Percentiles rank a stretch among this genome's conserved stretches.
These are phyloP conservation scores for Arctia plantaginis DNA, from an alignment of 2,888 invertebrate species.

Conservation along the genomic window DNA sequence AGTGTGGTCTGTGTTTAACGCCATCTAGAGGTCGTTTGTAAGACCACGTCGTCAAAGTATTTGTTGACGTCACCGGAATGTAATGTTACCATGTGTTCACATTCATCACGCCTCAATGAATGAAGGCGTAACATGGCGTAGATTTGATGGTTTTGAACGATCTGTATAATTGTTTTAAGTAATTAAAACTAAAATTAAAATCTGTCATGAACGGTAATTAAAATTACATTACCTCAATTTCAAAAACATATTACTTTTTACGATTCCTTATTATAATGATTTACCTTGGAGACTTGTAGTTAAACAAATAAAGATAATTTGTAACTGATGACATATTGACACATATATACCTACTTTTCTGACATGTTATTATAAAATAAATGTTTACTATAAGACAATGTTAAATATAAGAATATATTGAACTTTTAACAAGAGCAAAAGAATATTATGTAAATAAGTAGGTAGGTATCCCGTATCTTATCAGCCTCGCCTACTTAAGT, in stretches of 20 bases:
- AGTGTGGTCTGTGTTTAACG: constrained; percentile 68
- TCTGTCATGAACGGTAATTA: not conserved
- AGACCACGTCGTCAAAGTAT: constrained; percentile 65
- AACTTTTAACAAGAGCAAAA: not conserved
- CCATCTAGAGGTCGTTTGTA: constrained; percentile 70
- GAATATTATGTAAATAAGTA: too few relatives aligned
- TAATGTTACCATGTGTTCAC: constrained; percentile 73
- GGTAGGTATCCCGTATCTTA: not conserved
- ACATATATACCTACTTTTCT: not conserved
- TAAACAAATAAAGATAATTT: constrained; percentile 1
- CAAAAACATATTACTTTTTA: not conserved
- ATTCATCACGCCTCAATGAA: constrained; percentile 72
- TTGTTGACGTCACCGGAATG: constrained; percentile 71
- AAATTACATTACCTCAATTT: not conserved
- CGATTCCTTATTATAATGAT: not conserved
- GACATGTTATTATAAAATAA: not conserved
- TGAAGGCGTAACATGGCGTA: constrained; percentile 68
- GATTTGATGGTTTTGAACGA: not conserved
- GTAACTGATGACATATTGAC: constrained; percentile 3
- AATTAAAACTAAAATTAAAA: not conserved
- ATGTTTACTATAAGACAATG: not conserved
- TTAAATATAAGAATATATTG: too few relatives aligned
- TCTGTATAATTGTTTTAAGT: not conserved
- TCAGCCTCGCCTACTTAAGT: too few relatives aligned
- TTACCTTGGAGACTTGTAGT: constrained; percentile 55